These are phyloP conservation scores for Tricholauxania praeusta DNA, from an alignment of 2,888 invertebrate species.

Conservation along the genomic window DNA sequence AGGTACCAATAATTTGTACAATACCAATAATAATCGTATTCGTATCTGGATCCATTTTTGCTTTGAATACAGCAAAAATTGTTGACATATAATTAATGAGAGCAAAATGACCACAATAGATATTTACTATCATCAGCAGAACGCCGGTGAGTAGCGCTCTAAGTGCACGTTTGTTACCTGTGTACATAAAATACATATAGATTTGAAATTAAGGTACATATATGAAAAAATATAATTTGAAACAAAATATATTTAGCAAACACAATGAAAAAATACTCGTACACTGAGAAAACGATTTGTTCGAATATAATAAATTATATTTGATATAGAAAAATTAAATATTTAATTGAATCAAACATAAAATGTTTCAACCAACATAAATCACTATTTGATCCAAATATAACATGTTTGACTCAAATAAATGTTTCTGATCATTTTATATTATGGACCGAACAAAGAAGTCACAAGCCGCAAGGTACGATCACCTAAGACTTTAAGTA, in stretches of 20 bases:
- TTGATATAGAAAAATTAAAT: too few relatives aligned
- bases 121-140: constrained; percentile 55
- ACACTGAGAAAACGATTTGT: too few relatives aligned
- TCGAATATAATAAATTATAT: too few relatives aligned
- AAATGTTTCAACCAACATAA: too few relatives aligned
- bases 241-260: neutral
- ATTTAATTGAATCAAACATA: too few relatives aligned
- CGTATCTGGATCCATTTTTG: constrained; percentile 58
- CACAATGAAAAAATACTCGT: neutral
- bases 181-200: constrained; percentile 20
- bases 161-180: constrained; percentile 55
- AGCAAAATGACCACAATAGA: constrained; percentile 60
- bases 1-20: constrained; percentile 62
- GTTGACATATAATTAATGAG: constrained; percentile 64
- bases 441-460: too few relatives aligned
- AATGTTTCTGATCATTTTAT: too few relatives aligned
- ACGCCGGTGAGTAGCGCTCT: constrained; percentile 53
- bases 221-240: neutral
- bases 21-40: constrained; percentile 62
- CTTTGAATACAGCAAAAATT: constrained; percentile 58
- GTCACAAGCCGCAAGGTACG: too few relatives aligned
- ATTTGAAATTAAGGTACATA: too few relatives aligned
- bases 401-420: too few relatives aligned
- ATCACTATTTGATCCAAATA: too few relatives aligned
- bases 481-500: too few relatives aligned